A percentile compares a stretch with the other conserved stretches of the same genome.
These are phyloP conservation scores for Strix uralensis DNA, from an alignment of 2,113 vertebrate species.

Conservation along the genomic window DNA sequence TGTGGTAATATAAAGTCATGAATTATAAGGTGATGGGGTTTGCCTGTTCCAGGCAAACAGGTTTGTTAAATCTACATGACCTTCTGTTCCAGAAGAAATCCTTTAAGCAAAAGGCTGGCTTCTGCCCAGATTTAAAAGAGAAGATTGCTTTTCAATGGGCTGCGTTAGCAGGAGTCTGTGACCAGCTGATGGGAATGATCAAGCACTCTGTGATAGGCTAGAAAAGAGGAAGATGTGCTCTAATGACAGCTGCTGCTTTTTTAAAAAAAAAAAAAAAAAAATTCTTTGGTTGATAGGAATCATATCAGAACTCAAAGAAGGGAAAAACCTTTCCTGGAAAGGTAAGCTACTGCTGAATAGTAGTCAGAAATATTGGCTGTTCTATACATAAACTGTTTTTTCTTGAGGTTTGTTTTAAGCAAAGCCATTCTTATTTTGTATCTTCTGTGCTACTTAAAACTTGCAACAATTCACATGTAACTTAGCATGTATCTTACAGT, in stretches of 20 bases:
- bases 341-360: background rate
- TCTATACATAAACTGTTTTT: background rate
- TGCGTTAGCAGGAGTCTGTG: background rate
- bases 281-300: background rate
- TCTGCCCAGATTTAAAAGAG: background rate
- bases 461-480: background rate
- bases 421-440: background rate
- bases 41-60: background rate
- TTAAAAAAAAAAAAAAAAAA: no score
- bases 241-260: background rate
- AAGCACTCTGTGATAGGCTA: background rate
- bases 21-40: background rate
- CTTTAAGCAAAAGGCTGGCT: background rate
- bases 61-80: background rate
- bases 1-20: background rate
- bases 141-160: background rate
- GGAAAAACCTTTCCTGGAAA: background rate
- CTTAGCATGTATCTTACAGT: background rate
- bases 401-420: background rate
- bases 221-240: background rate
- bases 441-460: background rate
- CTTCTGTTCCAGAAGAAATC: background rate
- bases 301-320: background rate
- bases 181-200: background rate
- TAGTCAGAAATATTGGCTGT: background rate